phyloP scores from a whole-genome alignment of 2,113 vertebrate genomes.

The Gymnorhina tibicen region DNA sequence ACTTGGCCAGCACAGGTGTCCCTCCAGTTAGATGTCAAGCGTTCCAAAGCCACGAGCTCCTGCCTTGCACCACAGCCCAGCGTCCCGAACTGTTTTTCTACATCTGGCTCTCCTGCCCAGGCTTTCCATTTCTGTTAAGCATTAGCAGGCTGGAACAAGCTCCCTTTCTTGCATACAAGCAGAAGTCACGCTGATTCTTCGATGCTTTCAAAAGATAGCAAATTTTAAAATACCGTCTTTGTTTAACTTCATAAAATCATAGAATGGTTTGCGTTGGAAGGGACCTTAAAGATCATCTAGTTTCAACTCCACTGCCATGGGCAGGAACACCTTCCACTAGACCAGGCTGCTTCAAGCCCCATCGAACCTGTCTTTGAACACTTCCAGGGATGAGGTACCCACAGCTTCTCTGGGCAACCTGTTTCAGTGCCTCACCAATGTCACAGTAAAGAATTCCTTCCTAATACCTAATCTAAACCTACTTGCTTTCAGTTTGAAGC shows the following conservation, averaged over 20 bases:
- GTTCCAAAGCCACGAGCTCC: neutral
- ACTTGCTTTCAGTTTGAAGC: neutral
- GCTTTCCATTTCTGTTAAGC: neutral
- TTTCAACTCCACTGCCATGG: neutral
- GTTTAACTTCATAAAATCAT: neutral
- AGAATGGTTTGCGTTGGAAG: neutral
- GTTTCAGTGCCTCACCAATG: neutral
- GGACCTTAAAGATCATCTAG: neutral
- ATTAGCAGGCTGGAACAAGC: neutral
- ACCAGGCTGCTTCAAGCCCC: neutral
- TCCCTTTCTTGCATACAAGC: neutral
- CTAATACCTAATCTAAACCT: neutral
- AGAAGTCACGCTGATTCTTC: neutral
- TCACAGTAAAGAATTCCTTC: neutral
- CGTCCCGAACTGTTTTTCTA: rapidly evolving
- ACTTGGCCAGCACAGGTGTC: rapidly evolving
- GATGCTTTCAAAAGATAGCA: neutral
- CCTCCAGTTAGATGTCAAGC: rapidly evolving
- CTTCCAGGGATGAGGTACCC: too few relatives aligned
- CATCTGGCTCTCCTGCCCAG: rapidly evolving
- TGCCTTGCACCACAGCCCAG: neutral
- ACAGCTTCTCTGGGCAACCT: neutral
- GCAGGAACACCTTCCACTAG: neutral
- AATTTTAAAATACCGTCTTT: neutral
- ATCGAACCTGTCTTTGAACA: neutral